phyloP scores from a whole-genome alignment of 2,888 invertebrate species.

The Macaria notata region DNA sequence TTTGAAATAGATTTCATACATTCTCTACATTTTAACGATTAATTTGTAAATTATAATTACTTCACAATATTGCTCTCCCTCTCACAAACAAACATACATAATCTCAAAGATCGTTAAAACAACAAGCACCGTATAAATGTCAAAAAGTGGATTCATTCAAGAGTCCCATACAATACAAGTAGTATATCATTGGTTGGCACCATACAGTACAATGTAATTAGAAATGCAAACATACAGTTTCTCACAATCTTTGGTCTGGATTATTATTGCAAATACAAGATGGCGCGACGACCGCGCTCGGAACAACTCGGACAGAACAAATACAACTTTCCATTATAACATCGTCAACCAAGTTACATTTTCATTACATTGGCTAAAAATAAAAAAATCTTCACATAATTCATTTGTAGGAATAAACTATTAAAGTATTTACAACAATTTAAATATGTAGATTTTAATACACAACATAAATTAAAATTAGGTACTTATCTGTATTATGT shows the following conservation, averaged over 20 bases:
- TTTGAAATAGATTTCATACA: conserved; percentile 28
- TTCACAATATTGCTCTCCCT: conserved; percentile 18
- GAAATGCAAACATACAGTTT: conserved; percentile 54
- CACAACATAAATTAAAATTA: conserved; percentile 59
- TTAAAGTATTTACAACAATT: conserved; percentile 75
- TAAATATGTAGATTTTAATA: conserved; percentile 70
- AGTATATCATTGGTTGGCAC: conserved; percentile 55
- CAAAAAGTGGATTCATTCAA: conserved; percentile 26
- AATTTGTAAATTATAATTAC: conserved; percentile 23
- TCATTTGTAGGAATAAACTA: conserved; percentile 66
- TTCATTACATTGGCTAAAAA: conserved; percentile 35
- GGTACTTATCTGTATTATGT: conserved; percentile 15
- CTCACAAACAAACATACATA: conserved; percentile 32
- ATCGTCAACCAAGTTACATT: conserved; percentile 20
- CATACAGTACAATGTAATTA: conserved; percentile 50
- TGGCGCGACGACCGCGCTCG: conserved; percentile 27
- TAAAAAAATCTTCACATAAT: conserved; percentile 33
- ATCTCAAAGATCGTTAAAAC: conserved; percentile 47
- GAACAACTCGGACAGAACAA: conserved; percentile 31
- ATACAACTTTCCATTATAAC: conserved; percentile 31
- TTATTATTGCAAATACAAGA: conserved; percentile 58
- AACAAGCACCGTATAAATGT: conserved; percentile 43
- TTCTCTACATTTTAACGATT: conserved; percentile 23
- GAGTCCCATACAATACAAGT: conserved; percentile 37
- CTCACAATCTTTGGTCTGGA: conserved; percentile 70